Percentiles rank a stretch among this genome's conserved stretches.
Conservation (phyloP, 1,140 invertebrate species). For the Lerema accius region DNA sequence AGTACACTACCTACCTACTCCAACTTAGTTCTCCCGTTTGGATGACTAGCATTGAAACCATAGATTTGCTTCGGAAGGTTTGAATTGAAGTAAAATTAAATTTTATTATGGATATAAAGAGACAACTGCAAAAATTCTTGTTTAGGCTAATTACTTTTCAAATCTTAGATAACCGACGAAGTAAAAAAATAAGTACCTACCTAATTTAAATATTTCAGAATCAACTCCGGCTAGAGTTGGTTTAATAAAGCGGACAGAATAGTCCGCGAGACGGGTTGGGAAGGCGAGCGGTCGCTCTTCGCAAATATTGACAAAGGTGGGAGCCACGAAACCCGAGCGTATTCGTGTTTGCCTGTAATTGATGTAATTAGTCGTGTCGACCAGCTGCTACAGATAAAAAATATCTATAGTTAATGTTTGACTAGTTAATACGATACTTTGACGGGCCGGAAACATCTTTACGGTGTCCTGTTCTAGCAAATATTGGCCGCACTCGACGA, state of each 20-base stretch:
- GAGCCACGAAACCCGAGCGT: slow-evolving; percentile 71
- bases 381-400: slow-evolving; percentile 70
- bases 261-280: slow-evolving; percentile 1
- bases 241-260: slow-evolving; percentile 6
- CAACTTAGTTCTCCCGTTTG: too few species aligned
- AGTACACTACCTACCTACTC: too few species aligned
- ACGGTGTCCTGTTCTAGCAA: slow-evolving; percentile 72
- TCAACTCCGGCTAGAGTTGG: not conserved
- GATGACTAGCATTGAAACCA: too few species aligned
- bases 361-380: slow-evolving; percentile 82
- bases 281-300: slow-evolving; percentile 38
- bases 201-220: too few species aligned
- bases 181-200: too few species aligned
- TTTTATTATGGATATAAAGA: too few species aligned
- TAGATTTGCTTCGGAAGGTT: too few species aligned
- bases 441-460: slow-evolving; percentile 75
- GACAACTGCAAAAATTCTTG: too few species aligned
- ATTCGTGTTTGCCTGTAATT: slow-evolving; percentile 75
- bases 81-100: too few species aligned
- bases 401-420: slow-evolving; percentile 64
- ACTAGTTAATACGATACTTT: slow-evolving; percentile 79
- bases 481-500: slow-evolving; percentile 76
- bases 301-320: slow-evolving; percentile 80
- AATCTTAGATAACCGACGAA: too few species aligned
- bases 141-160: too few species aligned